Base-by-base conservation (phyloP, 2,113 vertebrate genomes). In the Microcebus jonahi region DNA sequence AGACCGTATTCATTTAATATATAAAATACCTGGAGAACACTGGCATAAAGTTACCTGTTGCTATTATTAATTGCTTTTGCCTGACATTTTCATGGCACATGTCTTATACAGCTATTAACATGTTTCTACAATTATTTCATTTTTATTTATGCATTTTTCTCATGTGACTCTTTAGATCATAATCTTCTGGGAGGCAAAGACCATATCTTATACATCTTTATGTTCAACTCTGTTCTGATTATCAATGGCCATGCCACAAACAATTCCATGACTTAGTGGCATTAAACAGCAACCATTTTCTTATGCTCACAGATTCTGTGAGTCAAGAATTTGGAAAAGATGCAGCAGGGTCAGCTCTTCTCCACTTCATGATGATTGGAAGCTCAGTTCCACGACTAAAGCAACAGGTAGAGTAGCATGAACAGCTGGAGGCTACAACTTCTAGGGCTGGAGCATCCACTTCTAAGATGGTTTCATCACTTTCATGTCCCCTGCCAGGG, bases 61-160 rank as follows among this genome's bases (percentile, higher is more conserved):
- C 6, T 91, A 48, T 91, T 80, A 63, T 53, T 86, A 63, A 95
- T 80, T 89, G 48, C 7, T 84, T 86, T 84, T 91, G 29, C 29
- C 39, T 18, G 77, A 39, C 59, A 68, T 89, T 85, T 83, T 68
- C 55, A 81, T 23, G 53, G 15, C 39, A 76, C 12, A 4, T 88
- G 59, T 5, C 65, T 91, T 90, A 92, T 50, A 34, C 3, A 88
- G 80, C 31, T 17, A 63, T 85, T 87, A 87, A 88, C 14, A 63
- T 68, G 27, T 20, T n/a, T 68, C 71, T 85, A 34, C 18, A 23
- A 73, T 61, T 84, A 3, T 76, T 70, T 59, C 13, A 61, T n/a
- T 95, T 91, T 63, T 25, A 42, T 55, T 34, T 94, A 36, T 59
- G 21, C 36, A 80, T 89, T 93, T 97, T 91, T 76, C 13, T 86